Evolutionary conservation across 2,797 vertebrate genomes (phyloP), one percentile per base, ranked within the genome.

Genomic region (Sarcoramphus papa): DNA sequence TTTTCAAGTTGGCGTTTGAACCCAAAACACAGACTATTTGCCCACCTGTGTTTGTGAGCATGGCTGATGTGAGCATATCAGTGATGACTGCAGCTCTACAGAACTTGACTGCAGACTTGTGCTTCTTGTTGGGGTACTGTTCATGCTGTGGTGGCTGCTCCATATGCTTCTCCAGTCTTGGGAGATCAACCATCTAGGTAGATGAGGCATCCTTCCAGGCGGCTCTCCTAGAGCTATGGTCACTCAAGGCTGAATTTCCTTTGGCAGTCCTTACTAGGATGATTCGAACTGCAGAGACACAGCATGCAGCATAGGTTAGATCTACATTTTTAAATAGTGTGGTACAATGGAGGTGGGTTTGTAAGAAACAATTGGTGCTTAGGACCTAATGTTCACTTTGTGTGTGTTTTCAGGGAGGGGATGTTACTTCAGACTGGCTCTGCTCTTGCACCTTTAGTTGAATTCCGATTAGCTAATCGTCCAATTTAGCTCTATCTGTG

Each of bases 331-430:
- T 48, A 47, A 57, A 27, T 25, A 56, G 12, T 11, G 6, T 40
- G 22, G 6, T 31, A 28, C 11, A 31, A 19, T 0, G 0, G 7
- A 53, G 9, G 21, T 57, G 37, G 62, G 45, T 84, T 60, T 27
- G 28, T 60, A 86, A 64, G 22, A 60, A 90, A 41, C 8, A 57
- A 4, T 33, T 69, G 30, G 8, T 63, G 21, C 48, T 74, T 65
- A 47, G 31, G 45, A 40, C 14, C 14, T 40, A 2, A n/a, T 13
- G 10, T 28, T 79, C 4, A 16, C 20, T 48, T 68, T 15, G 28
- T 47, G 7, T 48, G 47, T 45, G 40, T 27, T 85, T 73, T 68
- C 19, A 40, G 25, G 45, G 70, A 33, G 19, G 11, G 7, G 6
- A 9, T 53, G 11, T 53, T 75, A n/a, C 48, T 85, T 90, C 25